Evolutionary conservation across 2,797 vertebrate species (phyloP), one percentile per base, ranked within the genome.

Genomic region (Rhinatrema bivittatum): DNA sequence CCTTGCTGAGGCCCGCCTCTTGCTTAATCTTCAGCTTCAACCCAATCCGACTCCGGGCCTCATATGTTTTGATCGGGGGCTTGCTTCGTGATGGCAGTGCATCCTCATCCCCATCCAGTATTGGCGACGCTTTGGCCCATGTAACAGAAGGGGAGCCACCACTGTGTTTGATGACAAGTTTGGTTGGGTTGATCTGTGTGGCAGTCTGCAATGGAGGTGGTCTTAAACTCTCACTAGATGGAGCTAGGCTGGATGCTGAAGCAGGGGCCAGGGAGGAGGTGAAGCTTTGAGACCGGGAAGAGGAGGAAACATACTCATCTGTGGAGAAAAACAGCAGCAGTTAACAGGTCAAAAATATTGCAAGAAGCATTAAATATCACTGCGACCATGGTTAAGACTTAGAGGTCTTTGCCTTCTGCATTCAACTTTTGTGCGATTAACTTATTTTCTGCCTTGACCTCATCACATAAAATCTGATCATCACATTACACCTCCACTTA

Each of bases 21-120:
- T 97, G 94, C 45, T 97, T 97, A 74, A 97, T 97, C 74, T 97
- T 97, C 5, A 97, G 66, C 68, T 97, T 97, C 45, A 97, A 72
- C 16, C 92, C 91, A 0, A 95, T 94, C 19, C 92, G 79, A 36
- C 90, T 87, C 1, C 93, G 90, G 0, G 94, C 94, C 71, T 95
- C 94, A 2, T 97, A 97, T 3, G 94, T 97, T 54, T 96, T 96
- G 35, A 94, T 95, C 2, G 93, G 92, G 0, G 91, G 93, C 14
- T 86, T 91, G 75, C 87, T 92, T 29, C 93, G 69, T 10, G 91
- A 87, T 0, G 90, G 90, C 26, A 97, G 74, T 1, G 89, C 77
- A 1, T 91, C 93, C 1, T 91, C 91, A 0, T 93, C 91, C 0
- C 85, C 82, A 0, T 85, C 79, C 62, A 61, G 7, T 1, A 59